Evolutionary conservation across 2,888 invertebrate genomes (phyloP).

Genomic region (Coleophora flavipennella): DNA sequence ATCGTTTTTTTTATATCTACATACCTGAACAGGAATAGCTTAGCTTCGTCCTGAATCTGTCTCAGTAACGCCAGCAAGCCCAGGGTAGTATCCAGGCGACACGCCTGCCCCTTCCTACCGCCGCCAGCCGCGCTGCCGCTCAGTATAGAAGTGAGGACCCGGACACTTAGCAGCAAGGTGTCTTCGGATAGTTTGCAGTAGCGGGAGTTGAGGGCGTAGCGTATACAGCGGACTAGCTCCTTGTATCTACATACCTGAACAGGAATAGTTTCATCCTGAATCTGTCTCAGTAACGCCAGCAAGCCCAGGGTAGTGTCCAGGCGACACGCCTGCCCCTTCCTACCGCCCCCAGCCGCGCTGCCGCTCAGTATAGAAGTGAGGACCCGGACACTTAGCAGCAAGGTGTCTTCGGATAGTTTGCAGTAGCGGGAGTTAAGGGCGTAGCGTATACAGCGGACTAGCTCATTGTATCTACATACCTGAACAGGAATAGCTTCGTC

Average conservation of each 20-base stretch:
- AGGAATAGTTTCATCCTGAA: conserved; percentile 36
- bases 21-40: conserved; percentile 50
- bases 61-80: conserved; percentile 38
- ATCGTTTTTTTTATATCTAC: conserved; percentile 8
- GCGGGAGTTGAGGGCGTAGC: conserved; percentile 42
- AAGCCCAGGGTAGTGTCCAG: conserved; percentile 43
- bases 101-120: conserved; percentile 52
- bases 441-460: conserved; percentile 48
- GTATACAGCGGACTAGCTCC: conserved; percentile 38
- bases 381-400: conserved; percentile 32
- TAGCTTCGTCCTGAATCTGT: conserved; percentile 29
- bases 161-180: conserved; percentile 34
- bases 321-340: conserved; percentile 52
- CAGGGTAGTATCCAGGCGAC: conserved; percentile 44
- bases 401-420: conserved; percentile 42
- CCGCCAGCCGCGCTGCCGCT: conserved; percentile 41
- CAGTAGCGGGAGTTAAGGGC: conserved; percentile 41
- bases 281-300: conserved; percentile 37
- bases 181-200: conserved; percentile 47
- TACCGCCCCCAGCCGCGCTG: conserved; percentile 41
- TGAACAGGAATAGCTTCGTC: conserved; percentile 43
- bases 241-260: conserved; percentile 38
- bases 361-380: conserved; percentile 33
- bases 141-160: conserved; percentile 29
- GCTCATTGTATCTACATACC: conserved; percentile 32